phyloP scores from a whole-genome alignment of 2,113 vertebrate genomes.

The Bubo blakistoni region DNA sequence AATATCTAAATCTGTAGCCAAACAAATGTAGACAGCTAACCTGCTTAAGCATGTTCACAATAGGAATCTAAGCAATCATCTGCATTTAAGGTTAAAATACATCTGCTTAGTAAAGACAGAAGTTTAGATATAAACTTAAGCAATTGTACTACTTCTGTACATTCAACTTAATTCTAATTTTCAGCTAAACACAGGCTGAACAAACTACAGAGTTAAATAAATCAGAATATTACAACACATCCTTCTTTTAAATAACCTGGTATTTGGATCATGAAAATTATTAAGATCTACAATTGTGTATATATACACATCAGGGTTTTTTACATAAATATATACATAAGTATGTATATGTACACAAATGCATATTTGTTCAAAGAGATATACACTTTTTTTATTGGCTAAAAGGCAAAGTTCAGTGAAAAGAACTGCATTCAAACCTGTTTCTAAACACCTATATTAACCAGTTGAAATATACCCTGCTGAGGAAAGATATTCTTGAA shows the following conservation, averaged over 20 bases:
- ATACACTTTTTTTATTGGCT: not conserved
- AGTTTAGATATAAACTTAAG: not conserved
- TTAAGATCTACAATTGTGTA: not conserved
- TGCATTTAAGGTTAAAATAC: not conserved
- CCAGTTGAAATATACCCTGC: not conserved
- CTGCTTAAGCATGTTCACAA: not conserved
- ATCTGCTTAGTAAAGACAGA: not conserved
- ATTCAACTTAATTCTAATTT: not conserved
- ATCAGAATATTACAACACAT: not conserved
- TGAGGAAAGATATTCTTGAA: not conserved
- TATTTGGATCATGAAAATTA: not conserved
- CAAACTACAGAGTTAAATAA: not conserved
- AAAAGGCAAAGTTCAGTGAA: not conserved
- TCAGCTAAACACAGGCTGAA: not conserved
- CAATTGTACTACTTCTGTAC: not conserved
- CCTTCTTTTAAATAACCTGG: not conserved
- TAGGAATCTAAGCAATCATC: not conserved
- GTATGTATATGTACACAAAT: not conserved
- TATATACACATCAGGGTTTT: not conserved
- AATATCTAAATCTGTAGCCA: not conserved
- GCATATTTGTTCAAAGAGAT: not conserved
- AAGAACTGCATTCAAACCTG: not conserved
- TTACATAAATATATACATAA: not conserved
- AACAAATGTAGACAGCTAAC: conserved; percentile 3
- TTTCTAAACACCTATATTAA: not conserved